These are phyloP conservation scores for Sesamia inferens DNA, from an alignment of 2,888 invertebrate genomes.

Conservation along the genomic window DNA sequence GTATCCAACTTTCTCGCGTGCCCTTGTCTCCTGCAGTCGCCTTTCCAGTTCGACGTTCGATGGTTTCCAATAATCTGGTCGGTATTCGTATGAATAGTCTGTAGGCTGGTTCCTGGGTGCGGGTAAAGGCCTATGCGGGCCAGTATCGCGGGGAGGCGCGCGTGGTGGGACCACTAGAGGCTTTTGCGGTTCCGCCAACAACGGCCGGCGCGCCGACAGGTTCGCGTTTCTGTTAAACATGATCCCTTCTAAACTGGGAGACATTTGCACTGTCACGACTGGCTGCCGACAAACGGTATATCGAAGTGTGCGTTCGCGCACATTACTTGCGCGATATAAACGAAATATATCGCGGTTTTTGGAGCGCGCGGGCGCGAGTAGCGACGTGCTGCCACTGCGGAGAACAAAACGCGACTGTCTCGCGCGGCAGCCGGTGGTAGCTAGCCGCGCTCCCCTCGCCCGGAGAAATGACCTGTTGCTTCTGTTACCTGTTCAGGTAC, in stretches of 20 bases:
- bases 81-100: slow-evolving; percentile 79
- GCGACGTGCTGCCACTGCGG: slow-evolving; percentile 68
- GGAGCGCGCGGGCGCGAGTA: slow-evolving; percentile 69
- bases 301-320: slow-evolving; percentile 83
- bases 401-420: slow-evolving; percentile 78
- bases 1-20: slow-evolving; percentile 87
- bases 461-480: slow-evolving; percentile 89
- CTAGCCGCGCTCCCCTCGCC: slow-evolving; percentile 79
- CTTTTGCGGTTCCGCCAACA: slow-evolving; percentile 88
- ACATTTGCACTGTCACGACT: slow-evolving; percentile 87
- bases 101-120: slow-evolving; percentile 78
- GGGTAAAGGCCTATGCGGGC: slow-evolving; percentile 80
- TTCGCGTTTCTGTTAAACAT: slow-evolving; percentile 88
- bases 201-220: slow-evolving; percentile 87
- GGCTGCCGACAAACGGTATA: slow-evolving; percentile 72
- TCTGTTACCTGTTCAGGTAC: slow-evolving; percentile 89
- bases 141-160: slow-evolving; percentile 85
- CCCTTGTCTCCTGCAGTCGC: slow-evolving; percentile 83
- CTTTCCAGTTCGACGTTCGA: slow-evolving; percentile 87
- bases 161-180: slow-evolving; percentile 84
- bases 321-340: slow-evolving; percentile 82
- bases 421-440: slow-evolving; percentile 63
- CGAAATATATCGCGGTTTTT: slow-evolving; percentile 62
- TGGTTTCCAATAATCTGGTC: slow-evolving; percentile 86
- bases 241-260: slow-evolving; percentile 88